These are phyloP conservation scores for Macrophya annulata DNA, from an alignment of 2,888 invertebrate genomes.

Conservation along the genomic window DNA sequence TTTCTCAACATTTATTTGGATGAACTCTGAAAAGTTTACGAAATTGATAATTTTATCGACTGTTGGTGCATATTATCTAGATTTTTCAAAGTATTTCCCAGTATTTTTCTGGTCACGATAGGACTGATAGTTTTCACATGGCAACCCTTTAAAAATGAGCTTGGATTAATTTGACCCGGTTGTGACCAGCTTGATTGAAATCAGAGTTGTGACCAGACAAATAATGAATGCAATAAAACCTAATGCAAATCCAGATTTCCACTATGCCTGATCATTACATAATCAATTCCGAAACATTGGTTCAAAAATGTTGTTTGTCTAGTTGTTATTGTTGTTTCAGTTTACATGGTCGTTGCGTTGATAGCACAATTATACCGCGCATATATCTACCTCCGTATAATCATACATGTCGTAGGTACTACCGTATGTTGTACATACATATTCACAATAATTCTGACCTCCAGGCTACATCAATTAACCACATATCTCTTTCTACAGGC, in stretches of 20 bases:
- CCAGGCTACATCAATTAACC: not conserved
- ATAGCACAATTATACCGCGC: not conserved
- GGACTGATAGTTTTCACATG: too few species aligned
- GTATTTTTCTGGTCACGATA: too few species aligned
- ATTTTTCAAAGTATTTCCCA: too few species aligned
- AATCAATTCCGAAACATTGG: not conserved
- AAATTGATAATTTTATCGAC: too few species aligned
- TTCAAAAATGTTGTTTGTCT: not conserved
- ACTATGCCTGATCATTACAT: not conserved
- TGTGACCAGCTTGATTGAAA: too few species aligned
- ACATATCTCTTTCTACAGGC: not conserved
- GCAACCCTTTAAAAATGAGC: too few species aligned
- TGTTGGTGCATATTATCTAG: too few species aligned
- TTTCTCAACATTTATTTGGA: too few species aligned
- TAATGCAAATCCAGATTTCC: not conserved
- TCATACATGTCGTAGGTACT: not conserved
- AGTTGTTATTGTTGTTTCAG: not conserved
- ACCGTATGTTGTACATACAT: not conserved
- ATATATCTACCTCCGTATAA: too few species aligned
- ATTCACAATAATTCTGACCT: constrained; percentile 1
- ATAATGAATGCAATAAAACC: not conserved
- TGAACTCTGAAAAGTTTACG: too few species aligned
- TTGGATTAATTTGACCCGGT: too few species aligned
- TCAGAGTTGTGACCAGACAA: too few species aligned
- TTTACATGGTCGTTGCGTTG: not conserved